Percentiles rank a stretch among this genome's conserved stretches.
These are phyloP conservation scores for Aplidium turbinatum DNA, from an alignment of 23 tunicate genomes.

Conservation along the genomic window DNA sequence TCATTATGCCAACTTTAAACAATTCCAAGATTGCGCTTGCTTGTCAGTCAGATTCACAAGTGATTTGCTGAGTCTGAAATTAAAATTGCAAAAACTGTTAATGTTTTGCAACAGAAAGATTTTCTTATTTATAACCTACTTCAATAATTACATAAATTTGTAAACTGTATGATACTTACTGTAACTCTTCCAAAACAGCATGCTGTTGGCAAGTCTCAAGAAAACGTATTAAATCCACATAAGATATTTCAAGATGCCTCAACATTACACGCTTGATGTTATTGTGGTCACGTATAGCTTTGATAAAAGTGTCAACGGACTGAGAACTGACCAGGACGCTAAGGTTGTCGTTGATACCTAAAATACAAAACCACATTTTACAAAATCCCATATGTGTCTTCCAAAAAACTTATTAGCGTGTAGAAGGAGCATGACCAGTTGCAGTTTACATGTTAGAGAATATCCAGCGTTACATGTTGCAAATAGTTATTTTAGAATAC, in stretches of 20 bases:
- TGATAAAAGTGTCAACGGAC: not conserved
- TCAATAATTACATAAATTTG: too few relatives aligned
- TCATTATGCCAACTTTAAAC: not conserved
- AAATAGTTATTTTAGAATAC: too few relatives aligned
- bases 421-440: too few relatives aligned
- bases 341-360: not conserved
- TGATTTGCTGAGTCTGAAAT: constrained; percentile 14
- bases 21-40: constrained; percentile 6
- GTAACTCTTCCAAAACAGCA: not conserved
- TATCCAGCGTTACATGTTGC: too few relatives aligned
- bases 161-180: too few relatives aligned
- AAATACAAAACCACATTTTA: not conserved
- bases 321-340: not conserved
- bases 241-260: not conserved
- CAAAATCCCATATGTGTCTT: not conserved
- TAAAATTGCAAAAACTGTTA: not conserved
- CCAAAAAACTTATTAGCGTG: not conserved
- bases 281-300: constrained; percentile 1
- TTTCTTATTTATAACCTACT: too few relatives aligned
- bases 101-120: not conserved
- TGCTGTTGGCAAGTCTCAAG: not conserved
- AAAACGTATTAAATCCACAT: not conserved
- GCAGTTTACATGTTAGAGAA: too few relatives aligned
- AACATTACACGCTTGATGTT: not conserved
- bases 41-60: not conserved